A percentile compares a stretch with the other conserved stretches of the same genome.
Conservation (phyloP, 1,140 invertebrate species). For the Psilanteris sp. region DNA sequence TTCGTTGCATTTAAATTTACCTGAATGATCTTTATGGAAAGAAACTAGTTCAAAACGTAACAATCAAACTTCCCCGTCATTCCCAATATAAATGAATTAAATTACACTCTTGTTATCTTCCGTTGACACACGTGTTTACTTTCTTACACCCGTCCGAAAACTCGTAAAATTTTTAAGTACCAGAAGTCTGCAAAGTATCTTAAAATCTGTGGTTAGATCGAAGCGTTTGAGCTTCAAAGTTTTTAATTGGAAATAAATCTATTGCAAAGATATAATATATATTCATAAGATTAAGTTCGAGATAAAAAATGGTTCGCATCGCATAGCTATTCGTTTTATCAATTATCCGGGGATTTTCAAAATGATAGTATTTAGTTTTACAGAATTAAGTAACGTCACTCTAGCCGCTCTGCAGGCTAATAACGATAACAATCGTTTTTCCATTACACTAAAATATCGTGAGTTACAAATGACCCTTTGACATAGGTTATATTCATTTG, state of each 20-base stretch:
- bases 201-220: constrained; percentile 2
- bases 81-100: constrained; percentile 19
- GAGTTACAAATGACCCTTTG: constrained; percentile 53
- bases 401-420: constrained; percentile 45
- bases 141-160: constrained; percentile 8
- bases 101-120: constrained; percentile 2
- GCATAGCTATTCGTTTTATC: no score
- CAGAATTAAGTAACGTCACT: constrained; percentile 26
- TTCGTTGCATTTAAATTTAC: constrained; percentile 55
- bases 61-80: neutral
- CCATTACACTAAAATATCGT: constrained; percentile 57
- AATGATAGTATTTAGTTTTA: neutral
- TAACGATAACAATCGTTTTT: constrained; percentile 57
- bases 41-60: no score
- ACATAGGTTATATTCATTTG: constrained; percentile 57
- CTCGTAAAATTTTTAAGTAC: constrained; percentile 47
- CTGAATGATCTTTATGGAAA: no score
- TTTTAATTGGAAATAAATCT: no score
- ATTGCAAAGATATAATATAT: no score
- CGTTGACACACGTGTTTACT: neutral
- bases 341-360: no score
- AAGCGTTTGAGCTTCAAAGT: no score
- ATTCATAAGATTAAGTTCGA: no score
- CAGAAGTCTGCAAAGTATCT: constrained; percentile 42
- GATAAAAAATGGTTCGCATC: no score